These are phyloP conservation scores for Acrocephalus arundinaceus DNA, from an alignment of 2,113 vertebrate genomes.

Conservation along the genomic window DNA sequence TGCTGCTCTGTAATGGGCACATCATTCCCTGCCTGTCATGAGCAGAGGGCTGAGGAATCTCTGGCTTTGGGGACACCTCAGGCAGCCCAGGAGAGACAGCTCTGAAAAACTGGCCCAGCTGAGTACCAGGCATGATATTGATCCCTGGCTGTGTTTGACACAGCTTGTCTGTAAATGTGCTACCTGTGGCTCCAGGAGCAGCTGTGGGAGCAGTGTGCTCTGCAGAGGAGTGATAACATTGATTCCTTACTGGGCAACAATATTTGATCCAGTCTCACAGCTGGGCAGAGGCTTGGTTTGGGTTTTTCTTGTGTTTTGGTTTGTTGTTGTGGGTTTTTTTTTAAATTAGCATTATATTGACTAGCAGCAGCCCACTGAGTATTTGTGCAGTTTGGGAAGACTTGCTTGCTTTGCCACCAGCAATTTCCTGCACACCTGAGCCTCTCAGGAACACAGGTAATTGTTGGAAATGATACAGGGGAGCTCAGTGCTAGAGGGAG, in stretches of 20 bases:
- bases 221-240: not conserved
- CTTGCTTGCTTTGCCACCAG: not conserved
- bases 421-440: not conserved
- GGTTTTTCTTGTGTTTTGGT: not conserved
- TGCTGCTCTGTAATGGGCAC: not conserved
- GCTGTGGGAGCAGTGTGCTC: not conserved
- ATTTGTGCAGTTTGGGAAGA: not conserved
- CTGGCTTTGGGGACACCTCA: not conserved
- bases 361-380: not conserved
- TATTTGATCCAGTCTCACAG: not conserved
- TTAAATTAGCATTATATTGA: not conserved
- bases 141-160: not conserved
- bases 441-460: rapidly evolving
- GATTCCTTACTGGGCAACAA: not conserved
- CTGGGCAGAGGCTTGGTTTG: not conserved
- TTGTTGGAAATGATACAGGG: not conserved
- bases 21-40: not conserved
- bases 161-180: not conserved
- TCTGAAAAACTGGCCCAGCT: not conserved
- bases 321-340: not conserved
- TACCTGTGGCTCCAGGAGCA: not conserved
- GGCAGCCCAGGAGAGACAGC: not conserved
- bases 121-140: not conserved
- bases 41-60: not conserved
- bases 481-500: not conserved